These are phyloP conservation scores for Miltochrista miniata DNA, from an alignment of 2,888 invertebrate species.

Conservation along the genomic window DNA sequence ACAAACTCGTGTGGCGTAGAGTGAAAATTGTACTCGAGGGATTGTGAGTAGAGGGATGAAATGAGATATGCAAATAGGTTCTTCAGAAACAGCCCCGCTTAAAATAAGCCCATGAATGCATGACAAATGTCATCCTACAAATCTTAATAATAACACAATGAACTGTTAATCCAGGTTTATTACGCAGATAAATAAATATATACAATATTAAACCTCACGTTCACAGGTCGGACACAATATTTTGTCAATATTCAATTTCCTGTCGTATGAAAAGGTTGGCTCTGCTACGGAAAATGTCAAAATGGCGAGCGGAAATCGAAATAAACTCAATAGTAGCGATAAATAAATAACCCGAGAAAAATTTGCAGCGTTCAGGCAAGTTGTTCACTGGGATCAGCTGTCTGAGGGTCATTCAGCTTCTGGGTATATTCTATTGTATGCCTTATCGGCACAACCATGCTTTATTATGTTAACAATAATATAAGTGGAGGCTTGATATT, in stretches of 20 bases:
- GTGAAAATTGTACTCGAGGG: constrained; percentile 69
- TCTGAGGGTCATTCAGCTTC: not conserved
- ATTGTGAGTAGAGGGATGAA: constrained; percentile 66
- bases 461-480: too few species aligned
- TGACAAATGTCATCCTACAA: constrained; percentile 68
- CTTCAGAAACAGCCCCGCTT: constrained; percentile 61
- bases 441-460: not conserved
- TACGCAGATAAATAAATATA: constrained; percentile 25
- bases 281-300: constrained; percentile 59
- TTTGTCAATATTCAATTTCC: constrained; percentile 68
- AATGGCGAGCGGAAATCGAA: constrained; percentile 62
- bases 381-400: too few species aligned
- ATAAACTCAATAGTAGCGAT: constrained; percentile 31
- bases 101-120: constrained; percentile 69
- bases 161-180: constrained; percentile 38
- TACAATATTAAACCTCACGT: constrained; percentile 43
- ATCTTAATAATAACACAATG: constrained; percentile 49
- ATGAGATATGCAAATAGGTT: constrained; percentile 80
- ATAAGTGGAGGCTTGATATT: too few species aligned
- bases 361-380: constrained; percentile 2
- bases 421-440: not conserved
- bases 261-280: constrained; percentile 55
- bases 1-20: constrained; percentile 50
- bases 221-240: constrained; percentile 44
- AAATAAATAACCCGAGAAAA: constrained; percentile 12